These are phyloP conservation scores for Saccostrea glomerata DNA, from an alignment of 1,140 invertebrate species.

Conservation along the genomic window DNA sequence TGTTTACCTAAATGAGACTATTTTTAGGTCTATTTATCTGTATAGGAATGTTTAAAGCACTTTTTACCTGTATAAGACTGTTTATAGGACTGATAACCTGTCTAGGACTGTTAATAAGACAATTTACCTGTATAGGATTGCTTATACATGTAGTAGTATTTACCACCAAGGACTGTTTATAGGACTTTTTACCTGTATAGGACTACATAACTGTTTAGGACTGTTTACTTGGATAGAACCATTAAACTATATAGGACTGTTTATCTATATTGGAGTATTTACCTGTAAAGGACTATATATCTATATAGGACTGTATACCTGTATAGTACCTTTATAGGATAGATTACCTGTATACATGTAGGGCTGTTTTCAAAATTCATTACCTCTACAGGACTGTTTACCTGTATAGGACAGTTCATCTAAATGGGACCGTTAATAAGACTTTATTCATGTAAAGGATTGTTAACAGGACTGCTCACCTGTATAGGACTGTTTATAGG, in stretches of 20 bases:
- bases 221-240: not conserved
- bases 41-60: not conserved
- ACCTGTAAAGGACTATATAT: not conserved
- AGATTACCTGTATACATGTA: not conserved
- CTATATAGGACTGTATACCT: too few species aligned
- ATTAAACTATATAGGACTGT: constrained; percentile 2
- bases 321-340: constrained; percentile 79
- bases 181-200: not conserved
- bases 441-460: not conserved
- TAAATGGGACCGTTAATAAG: not conserved
- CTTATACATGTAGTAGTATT: not conserved
- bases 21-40: constrained; percentile 66
- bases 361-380: not conserved
- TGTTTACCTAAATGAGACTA: constrained; percentile 81
- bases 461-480: not conserved
- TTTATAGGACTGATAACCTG: not conserved
- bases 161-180: not conserved
- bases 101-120: not conserved
- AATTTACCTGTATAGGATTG: not conserved
- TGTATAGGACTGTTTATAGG: constrained; percentile 79
- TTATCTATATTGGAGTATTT: not conserved
- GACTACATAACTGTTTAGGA: not conserved
- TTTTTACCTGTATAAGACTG: constrained; percentile 11
- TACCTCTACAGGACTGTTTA: constrained; percentile 4
- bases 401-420: constrained; percentile 5